Base-by-base conservation (phyloP, 2,888 invertebrate genomes). In the Lumbricus terrestris region DNA sequence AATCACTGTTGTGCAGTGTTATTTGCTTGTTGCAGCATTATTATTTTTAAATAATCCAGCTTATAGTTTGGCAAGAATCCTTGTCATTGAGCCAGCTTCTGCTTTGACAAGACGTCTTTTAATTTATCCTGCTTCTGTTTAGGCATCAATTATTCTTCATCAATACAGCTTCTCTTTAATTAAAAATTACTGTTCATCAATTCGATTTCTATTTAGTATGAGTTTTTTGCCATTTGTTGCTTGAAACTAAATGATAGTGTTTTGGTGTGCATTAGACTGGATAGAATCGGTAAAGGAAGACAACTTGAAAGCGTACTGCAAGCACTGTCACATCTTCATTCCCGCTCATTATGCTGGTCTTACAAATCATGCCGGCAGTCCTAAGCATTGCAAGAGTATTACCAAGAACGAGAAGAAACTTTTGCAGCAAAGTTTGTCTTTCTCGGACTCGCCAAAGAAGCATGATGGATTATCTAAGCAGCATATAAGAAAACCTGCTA, bases 311-410 rank as follows among this genome's bases (percentile, higher is more conserved):
- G 85, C 85, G 20, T 85, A 85, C 85, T 85, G 85, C 85, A 85
- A 85, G 37, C n/a, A 20, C 34, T 85, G 85, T 37, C 85, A 37
- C 23, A 4, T 85, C 85, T 85, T 85, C 37, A 34, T 85, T 34
- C 85, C 85, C 34, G 85, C 85, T 85, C 85, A 85, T 34, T 85
- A 85, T 85, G 85, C 85, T 85, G 85, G 85, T 85, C 34, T 85
- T 20, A 85, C 85, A 85, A 37, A 35, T 85, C 85, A 85, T 85
- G 85, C 85, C 13, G 35, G 35, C 37, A 35, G 85, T 85, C 20
- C 85, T 35, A 85, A 85, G 85, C 85, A 85, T 85, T 85, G 85
- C 23, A 85, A 85, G 35, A 85, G 23, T 23, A 37, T 37, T 85
- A 16, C 37, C 2, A 34, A 85, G 34, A 37, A 35, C 15, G 85